Base-by-base conservation (phyloP, 2,113 vertebrate species). In the Sinocyclocheilus anshuiensis region DNA sequence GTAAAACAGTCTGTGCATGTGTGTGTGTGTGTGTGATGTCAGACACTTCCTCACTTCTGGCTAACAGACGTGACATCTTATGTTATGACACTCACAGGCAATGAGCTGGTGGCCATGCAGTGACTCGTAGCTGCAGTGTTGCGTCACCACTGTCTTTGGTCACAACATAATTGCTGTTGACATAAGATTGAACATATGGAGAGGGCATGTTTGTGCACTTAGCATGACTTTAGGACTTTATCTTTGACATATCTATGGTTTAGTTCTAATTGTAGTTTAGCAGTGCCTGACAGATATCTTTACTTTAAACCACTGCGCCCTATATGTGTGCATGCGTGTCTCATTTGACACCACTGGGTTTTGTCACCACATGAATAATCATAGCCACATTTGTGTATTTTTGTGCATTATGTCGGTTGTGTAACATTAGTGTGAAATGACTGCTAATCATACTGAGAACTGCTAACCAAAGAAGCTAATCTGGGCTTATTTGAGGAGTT, bases 11-110 rank as follows among this genome's bases (percentile, higher is more conserved):
- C 33, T 71, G 1, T 61, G 39, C 82, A 20, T 89, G 20, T 87
- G 22, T 65, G 81, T 79, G 42, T 61, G 39, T 85, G 24, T 48
- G 63, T 79, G 45, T 67, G 59, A 74, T 67, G 50, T 24, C 45
- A 26, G 18, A 50, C 53, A 26, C n/a, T 71, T 53, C 18, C 39
- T 87, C 42, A 63, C 74, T 45, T 50, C 61, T 63, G 57, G 20
- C 61, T 74, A 26, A 87, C 83, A 77, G 76, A 59, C 53, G 18
- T 77, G 77, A 84, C 74, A 16, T 78, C 42, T 33, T 72, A 55
- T 24, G 36, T 18, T 81, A 24, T 65, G 42, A 29, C 67, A 65
- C 82, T 80, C 55, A n/a, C 1, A 69, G 20, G 74, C 45, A 24
- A 78, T 65, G 61, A 76, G 65, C 83, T 53, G 29, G 18, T 69